Percentiles rank a stretch among this genome's conserved stretches.
Conservation (phyloP, 2,113 vertebrate species). For the Caracal caracal region DNA sequence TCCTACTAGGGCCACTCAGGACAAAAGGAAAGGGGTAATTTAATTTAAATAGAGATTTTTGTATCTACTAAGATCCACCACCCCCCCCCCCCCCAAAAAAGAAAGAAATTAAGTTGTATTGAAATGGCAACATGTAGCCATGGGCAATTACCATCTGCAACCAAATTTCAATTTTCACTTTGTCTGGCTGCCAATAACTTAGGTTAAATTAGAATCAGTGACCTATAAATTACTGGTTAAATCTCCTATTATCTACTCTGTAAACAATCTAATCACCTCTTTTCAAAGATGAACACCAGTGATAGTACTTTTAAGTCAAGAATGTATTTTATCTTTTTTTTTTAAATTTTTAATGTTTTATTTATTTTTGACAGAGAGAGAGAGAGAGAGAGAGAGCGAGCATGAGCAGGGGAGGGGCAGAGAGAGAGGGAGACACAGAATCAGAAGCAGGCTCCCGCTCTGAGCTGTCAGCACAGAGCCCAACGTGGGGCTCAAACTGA, state of each 20-base stretch:
- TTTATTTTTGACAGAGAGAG: not conserved
- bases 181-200: slow-evolving; percentile 52
- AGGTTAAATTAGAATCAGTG: slow-evolving; percentile 65
- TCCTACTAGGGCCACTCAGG: not conserved
- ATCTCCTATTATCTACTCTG: slow-evolving; percentile 74
- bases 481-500: no score
- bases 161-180: slow-evolving; percentile 19
- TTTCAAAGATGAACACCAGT: slow-evolving; percentile 49
- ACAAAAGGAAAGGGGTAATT: not conserved
- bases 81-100: not conserved
- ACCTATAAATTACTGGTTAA: slow-evolving; percentile 75
- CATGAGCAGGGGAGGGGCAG: no score
- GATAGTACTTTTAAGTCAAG: slow-evolving; percentile 11
- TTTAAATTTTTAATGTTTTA: no score
- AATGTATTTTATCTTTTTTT: not conserved
- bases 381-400: no score
- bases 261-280: slow-evolving; percentile 72
- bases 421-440: no score
- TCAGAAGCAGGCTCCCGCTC: no score
- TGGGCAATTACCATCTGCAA: not conserved
- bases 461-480: no score
- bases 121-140: not conserved
- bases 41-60: slow-evolving; percentile 45
- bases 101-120: not conserved
- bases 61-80: not conserved